Conservation (phyloP, 92 coral and sea anemone species). For the Parazoanthus swiftii region DNA sequence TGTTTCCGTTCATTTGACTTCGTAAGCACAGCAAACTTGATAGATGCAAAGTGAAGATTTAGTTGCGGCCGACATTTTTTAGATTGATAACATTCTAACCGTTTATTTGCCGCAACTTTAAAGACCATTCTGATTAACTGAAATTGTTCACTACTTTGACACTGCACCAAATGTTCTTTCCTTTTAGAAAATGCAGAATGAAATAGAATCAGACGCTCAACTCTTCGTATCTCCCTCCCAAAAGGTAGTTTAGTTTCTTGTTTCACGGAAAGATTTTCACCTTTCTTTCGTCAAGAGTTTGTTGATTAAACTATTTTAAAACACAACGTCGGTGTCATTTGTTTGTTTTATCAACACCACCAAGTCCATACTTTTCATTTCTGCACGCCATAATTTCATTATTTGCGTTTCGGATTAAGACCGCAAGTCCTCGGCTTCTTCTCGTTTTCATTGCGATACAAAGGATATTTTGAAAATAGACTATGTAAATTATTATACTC, state of each 20-base stretch:
- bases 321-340: neutral
- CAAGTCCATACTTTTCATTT: neutral
- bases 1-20: neutral
- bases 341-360: neutral
- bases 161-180: neutral
- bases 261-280: no score
- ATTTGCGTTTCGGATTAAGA: neutral
- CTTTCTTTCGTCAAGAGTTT: no score
- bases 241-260: no score
- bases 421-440: neutral
- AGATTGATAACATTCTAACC: neutral
- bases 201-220: neutral
- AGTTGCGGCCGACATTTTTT: neutral
- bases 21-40: neutral
- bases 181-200: neutral
- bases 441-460: neutral
- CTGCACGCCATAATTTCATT: neutral
- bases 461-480: neutral
- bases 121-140: neutral
- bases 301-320: no score
- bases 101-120: neutral
- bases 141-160: no score
- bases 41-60: neutral
- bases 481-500: neutral
- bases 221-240: neutral